Conservation (phyloP, 1,140 invertebrate species). For the Diorhabda elongata region DNA sequence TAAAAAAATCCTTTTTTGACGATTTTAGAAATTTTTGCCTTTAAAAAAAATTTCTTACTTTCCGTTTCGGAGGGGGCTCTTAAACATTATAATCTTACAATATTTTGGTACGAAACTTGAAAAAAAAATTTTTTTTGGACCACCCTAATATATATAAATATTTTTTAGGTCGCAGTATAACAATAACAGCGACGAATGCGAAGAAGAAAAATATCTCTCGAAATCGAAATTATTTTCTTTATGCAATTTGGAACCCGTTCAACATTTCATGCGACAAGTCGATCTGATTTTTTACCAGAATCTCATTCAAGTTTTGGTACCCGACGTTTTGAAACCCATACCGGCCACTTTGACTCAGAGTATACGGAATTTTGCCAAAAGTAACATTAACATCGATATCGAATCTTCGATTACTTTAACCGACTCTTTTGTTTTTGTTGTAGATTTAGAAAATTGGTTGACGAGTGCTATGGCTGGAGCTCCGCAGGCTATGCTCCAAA, state of each 20-base stretch:
- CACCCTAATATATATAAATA: not conserved
- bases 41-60: too few relatives aligned
- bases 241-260: constrained; percentile 53
- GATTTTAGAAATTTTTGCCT: too few relatives aligned
- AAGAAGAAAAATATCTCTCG: constrained; percentile 72
- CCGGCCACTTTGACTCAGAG: constrained; percentile 90
- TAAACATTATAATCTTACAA: too few relatives aligned
- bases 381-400: constrained; percentile 24
- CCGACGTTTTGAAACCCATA: constrained; percentile 91
- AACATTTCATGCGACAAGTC: constrained; percentile 63
- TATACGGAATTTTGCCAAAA: constrained; percentile 89
- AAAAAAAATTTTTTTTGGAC: too few relatives aligned
- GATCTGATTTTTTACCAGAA: constrained; percentile 96
- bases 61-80: too few relatives aligned
- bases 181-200: constrained; percentile 70
- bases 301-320: constrained; percentile 91
- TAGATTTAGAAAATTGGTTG: constrained; percentile 80
- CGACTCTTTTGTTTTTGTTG: constrained; percentile 13
- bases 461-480: constrained; percentile 82
- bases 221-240: constrained; percentile 62
- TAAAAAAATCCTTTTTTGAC: too few relatives aligned
- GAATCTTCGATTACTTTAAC: not conserved
- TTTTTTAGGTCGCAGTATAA: constrained; percentile 59
- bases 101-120: too few relatives aligned
- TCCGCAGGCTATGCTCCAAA: constrained; percentile 76